Evolutionary conservation across 2,113 vertebrate species (phyloP).

Genomic region (Gobio gobio): DNA sequence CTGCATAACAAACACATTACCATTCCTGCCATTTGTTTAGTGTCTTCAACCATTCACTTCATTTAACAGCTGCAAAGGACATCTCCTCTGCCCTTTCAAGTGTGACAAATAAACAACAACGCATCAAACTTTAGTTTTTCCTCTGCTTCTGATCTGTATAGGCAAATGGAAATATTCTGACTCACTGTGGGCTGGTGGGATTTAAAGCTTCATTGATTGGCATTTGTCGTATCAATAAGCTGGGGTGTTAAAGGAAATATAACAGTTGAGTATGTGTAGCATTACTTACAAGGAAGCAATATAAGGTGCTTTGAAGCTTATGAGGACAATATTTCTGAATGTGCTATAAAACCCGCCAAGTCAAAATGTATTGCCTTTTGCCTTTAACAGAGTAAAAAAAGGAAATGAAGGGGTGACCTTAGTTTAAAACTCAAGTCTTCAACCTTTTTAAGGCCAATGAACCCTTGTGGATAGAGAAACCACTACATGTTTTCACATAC

Average conservation of each 20-base stretch:
- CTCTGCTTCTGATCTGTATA: not conserved
- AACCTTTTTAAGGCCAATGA: not conserved
- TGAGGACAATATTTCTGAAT: not conserved
- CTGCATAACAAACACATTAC: conserved; percentile 43
- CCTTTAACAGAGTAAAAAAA: not conserved
- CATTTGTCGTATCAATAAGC: conserved; percentile 9
- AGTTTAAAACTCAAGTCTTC: not conserved
- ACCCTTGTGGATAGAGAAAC: not conserved
- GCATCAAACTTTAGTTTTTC: not conserved
- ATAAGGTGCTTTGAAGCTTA: not conserved
- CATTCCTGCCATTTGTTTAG: conserved; percentile 46
- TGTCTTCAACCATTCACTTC: conserved; percentile 17
- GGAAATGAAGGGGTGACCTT: not conserved
- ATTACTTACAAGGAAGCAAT: not conserved
- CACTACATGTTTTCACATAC: not conserved
- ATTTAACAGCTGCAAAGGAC: conserved; percentile 36
- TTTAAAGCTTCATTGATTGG: conserved; percentile 3
- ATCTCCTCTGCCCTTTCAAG: conserved; percentile 39
- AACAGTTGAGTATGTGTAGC: not conserved
- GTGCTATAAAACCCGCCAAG: not conserved
- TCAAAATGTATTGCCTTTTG: not conserved
- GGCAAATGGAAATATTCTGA: conserved; percentile 9
- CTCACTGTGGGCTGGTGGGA: not conserved
- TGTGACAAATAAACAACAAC: conserved; percentile 26
- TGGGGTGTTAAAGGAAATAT: not conserved